phyloP scores from a whole-genome alignment of 2,888 invertebrate species.

The Epicampocera succincta region DNA sequence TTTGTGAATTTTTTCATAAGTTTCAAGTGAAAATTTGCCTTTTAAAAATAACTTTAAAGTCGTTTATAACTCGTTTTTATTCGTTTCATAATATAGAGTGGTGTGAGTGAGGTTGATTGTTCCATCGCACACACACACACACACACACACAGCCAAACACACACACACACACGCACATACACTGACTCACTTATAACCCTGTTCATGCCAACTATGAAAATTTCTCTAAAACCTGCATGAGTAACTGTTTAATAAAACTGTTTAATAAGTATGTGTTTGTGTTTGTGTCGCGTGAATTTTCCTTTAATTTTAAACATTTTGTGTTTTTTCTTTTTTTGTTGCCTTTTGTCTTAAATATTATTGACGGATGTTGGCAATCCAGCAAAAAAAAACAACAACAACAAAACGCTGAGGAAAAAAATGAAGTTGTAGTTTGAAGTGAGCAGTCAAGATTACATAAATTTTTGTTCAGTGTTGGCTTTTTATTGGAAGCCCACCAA shows the following conservation, averaged over 20 bases:
- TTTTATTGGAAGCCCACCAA: no score
- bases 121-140: neutral
- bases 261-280: no score
- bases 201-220: neutral
- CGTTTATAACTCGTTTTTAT: constrained; percentile 67
- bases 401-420: constrained; percentile 7
- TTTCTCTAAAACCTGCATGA: constrained; percentile 30
- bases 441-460: constrained; percentile 56
- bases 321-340: constrained; percentile 20
- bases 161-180: neutral
- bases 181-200: neutral
- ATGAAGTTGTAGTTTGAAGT: constrained; percentile 42
- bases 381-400: constrained; percentile 6
- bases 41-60: constrained; percentile 62
- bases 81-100: constrained; percentile 64
- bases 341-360: constrained; percentile 36
- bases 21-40: neutral
- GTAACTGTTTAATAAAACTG: constrained; percentile 9
- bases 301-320: constrained; percentile 5
- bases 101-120: constrained; percentile 34
- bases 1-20: no score
- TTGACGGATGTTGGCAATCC: constrained; percentile 67
- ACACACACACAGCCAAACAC: neutral
- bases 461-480: constrained; percentile 8
- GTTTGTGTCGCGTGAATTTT: constrained; percentile 15